These are phyloP conservation scores for Columba livia DNA, from an alignment of 2,113 vertebrate species.

Conservation along the genomic window DNA sequence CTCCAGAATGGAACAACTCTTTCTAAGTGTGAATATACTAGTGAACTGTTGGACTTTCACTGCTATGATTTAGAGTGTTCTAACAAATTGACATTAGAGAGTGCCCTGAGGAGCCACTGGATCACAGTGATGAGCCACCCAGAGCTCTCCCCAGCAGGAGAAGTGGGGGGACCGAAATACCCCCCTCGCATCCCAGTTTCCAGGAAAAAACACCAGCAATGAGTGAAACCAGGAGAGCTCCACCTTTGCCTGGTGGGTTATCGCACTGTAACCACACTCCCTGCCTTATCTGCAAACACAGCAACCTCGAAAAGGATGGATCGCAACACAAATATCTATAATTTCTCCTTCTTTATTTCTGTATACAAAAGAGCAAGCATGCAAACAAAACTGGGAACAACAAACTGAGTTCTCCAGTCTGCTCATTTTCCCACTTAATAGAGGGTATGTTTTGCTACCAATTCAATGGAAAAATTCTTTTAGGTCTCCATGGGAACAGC, in stretches of 20 bases:
- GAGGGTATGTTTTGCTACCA: conserved; percentile 22
- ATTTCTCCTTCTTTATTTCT: not conserved
- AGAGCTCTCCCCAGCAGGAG: not conserved
- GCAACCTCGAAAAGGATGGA: not conserved
- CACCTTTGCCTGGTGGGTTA: not conserved
- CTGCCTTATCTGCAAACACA: not conserved
- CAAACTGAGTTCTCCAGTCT: not conserved
- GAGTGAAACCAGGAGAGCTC: not conserved
- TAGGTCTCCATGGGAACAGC: conserved; percentile 52
- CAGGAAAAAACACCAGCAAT: not conserved
- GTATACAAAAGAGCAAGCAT: not conserved
- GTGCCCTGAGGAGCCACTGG: not conserved
- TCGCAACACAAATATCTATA: not conserved
- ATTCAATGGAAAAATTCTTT: conserved; percentile 57
- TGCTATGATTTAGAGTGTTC: not conserved
- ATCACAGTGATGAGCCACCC: no score
- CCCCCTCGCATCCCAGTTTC: not conserved
- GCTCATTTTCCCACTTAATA: not conserved
- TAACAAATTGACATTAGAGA: not conserved
- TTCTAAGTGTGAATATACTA: not conserved
- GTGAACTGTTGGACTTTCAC: not conserved
- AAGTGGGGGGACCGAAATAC: not conserved
- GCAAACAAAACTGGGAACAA: not conserved
- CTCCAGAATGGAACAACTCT: not conserved
- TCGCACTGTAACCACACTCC: not conserved